Percentiles rank a stretch among this genome's conserved stretches.
These are phyloP conservation scores for Metopolophium dirhodum DNA, from an alignment of 1,140 invertebrate genomes.

Conservation along the genomic window DNA sequence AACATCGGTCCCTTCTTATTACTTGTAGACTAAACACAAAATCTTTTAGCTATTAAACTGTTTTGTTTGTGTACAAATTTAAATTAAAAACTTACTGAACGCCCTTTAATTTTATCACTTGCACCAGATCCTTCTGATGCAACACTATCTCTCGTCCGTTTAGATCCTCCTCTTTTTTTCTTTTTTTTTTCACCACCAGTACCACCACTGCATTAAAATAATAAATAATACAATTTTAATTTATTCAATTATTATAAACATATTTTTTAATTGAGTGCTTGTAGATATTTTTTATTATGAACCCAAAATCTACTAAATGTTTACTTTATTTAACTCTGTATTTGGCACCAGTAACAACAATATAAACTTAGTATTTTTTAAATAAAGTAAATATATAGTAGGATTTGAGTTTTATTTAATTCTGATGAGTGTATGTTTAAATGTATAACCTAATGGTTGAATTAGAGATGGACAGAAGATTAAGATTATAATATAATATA, in stretches of 20 bases:
- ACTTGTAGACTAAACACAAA: slow-evolving; percentile 40
- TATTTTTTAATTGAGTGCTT: neutral
- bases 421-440: neutral
- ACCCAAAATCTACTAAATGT: no score
- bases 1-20: slow-evolving; percentile 59
- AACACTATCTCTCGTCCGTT: slow-evolving; percentile 59
- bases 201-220: slow-evolving; percentile 28
- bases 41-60: neutral
- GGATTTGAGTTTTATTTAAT: neutral
- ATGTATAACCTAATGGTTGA: neutral
- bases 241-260: neutral
- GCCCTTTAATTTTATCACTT: slow-evolving; percentile 69
- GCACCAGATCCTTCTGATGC: slow-evolving; percentile 68
- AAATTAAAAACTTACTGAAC: slow-evolving; percentile 57
- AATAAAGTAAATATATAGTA: neutral
- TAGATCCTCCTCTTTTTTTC: slow-evolving; percentile 52
- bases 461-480: neutral
- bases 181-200: slow-evolving; percentile 45
- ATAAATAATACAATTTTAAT: neutral
- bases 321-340: neutral
- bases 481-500: neutral
- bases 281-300: neutral
- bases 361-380: neutral
- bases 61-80: neutral
- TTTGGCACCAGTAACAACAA: neutral